Conservation (phyloP, 2,113 vertebrate species). For the Nanger granti region DNA sequence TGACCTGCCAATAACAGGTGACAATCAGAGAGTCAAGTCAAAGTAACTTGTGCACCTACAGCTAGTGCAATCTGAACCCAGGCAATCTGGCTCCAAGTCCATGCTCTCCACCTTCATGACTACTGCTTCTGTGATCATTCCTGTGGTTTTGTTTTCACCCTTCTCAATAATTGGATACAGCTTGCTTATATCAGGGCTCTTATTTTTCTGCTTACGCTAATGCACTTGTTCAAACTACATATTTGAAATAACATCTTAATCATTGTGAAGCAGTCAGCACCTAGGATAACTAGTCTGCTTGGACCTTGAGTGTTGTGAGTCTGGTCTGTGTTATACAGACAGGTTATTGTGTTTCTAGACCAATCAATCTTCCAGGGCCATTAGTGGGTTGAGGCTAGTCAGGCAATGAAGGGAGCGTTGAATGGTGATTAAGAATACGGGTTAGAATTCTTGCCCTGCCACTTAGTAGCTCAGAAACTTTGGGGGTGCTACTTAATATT, state of each 20-base stretch:
- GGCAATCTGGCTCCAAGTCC: neutral
- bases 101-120: neutral
- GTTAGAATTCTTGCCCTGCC: neutral
- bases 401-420: too few species aligned
- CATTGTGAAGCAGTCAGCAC: neutral
- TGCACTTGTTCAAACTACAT: conserved; percentile 5
- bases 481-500: neutral
- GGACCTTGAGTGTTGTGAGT: neutral
- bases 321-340: neutral
- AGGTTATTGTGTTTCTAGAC: neutral
- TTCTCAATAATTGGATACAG: neutral
- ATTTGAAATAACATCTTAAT: neutral
- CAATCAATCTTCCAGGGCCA: neutral
- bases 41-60: neutral
- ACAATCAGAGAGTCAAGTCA: neutral
- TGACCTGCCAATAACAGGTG: neutral
- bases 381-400: neutral
- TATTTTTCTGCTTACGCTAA: neutral
- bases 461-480: neutral
- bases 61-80: neutral
- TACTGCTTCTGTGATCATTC: neutral
- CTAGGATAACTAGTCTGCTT: neutral
- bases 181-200: neutral
- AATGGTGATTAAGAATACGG: neutral
- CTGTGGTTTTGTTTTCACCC: neutral